These are phyloP conservation scores for Sinocyclocheilus maitianheensis DNA, from an alignment of 2,113 vertebrate genomes.

Conservation along the genomic window DNA sequence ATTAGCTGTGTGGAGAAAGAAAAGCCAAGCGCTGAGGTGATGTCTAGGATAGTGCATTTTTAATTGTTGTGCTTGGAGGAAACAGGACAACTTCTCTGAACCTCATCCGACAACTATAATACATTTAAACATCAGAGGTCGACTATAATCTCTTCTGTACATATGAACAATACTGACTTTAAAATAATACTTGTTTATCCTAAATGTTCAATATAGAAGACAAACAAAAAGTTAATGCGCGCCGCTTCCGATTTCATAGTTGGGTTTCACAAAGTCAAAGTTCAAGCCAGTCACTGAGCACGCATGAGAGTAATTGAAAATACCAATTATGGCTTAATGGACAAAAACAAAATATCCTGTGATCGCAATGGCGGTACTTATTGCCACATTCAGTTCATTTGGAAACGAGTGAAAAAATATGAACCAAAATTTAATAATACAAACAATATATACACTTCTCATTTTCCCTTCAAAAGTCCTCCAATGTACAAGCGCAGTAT, in stretches of 20 bases:
- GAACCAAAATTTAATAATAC: slow-evolving; percentile 76
- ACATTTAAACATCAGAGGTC: slow-evolving; percentile 67
- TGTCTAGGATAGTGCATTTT: slow-evolving; percentile 64
- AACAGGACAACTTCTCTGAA: slow-evolving; percentile 70
- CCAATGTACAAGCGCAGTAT: slow-evolving; percentile 80
- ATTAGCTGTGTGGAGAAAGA: neutral
- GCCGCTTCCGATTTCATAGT: slow-evolving; percentile 25
- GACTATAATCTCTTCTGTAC: slow-evolving; percentile 74
- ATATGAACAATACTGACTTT: slow-evolving; percentile 60
- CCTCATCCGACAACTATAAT: slow-evolving; percentile 65
- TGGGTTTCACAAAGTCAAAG: slow-evolving; percentile 45
- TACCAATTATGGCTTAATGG: slow-evolving; percentile 88
- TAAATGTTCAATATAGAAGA: slow-evolving; percentile 59
- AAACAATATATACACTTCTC: slow-evolving; percentile 80
- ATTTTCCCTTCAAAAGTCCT: slow-evolving; percentile 65
- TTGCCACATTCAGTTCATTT: slow-evolving; percentile 88
- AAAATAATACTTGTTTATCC: slow-evolving; percentile 64
- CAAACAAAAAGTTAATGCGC: slow-evolving; percentile 47
- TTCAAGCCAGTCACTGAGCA: slow-evolving; percentile 52
- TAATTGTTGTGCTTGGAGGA: slow-evolving; percentile 71
- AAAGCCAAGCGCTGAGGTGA: slow-evolving; percentile 24
- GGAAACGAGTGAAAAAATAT: slow-evolving; percentile 81
- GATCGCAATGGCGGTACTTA: slow-evolving; percentile 83
- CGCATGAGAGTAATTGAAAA: slow-evolving; percentile 72
- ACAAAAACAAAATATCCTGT: slow-evolving; percentile 72